Evolutionary conservation across 2,888 invertebrate species (phyloP).

Genomic region (Epirrhoe alternata): DNA sequence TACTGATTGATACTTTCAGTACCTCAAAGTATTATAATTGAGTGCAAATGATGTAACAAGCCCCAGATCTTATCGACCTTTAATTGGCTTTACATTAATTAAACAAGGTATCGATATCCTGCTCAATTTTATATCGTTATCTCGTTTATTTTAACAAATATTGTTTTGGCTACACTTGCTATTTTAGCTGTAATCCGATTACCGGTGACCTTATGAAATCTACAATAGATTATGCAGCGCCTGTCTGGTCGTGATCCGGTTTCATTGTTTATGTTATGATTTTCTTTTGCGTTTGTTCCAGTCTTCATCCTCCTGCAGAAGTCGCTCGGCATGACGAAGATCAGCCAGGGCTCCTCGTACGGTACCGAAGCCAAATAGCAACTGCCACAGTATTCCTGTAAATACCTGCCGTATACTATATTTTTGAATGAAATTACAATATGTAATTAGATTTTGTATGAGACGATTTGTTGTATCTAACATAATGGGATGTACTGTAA

Average conservation of each 20-base stretch:
- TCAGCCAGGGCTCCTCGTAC: slow-evolving; percentile 93
- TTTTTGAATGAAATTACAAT: slow-evolving; percentile 43
- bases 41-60: not conserved
- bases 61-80: too few species aligned
- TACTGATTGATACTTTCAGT: too few species aligned
- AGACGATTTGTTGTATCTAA: slow-evolving; percentile 40
- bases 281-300: slow-evolving; percentile 71
- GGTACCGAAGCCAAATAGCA: slow-evolving; percentile 86
- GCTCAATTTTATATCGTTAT: not conserved
- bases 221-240: not conserved
- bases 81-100: not conserved
- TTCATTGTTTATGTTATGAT: not conserved
- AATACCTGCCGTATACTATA: slow-evolving; percentile 44
- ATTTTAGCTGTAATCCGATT: not conserved
- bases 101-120: not conserved
- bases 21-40: not conserved
- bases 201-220: not conserved
- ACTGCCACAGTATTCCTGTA: slow-evolving; percentile 41
- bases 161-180: not conserved
- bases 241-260: too few species aligned
- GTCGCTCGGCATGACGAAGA: slow-evolving; percentile 93
- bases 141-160: not conserved
- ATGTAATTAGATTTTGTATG: slow-evolving; percentile 45
- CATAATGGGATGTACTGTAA: slow-evolving; percentile 33
- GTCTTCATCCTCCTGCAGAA: slow-evolving; percentile 92